These are phyloP conservation scores for Phalacrocorax pelagicus DNA, from an alignment of 2,113 vertebrate genomes.

Conservation along the genomic window DNA sequence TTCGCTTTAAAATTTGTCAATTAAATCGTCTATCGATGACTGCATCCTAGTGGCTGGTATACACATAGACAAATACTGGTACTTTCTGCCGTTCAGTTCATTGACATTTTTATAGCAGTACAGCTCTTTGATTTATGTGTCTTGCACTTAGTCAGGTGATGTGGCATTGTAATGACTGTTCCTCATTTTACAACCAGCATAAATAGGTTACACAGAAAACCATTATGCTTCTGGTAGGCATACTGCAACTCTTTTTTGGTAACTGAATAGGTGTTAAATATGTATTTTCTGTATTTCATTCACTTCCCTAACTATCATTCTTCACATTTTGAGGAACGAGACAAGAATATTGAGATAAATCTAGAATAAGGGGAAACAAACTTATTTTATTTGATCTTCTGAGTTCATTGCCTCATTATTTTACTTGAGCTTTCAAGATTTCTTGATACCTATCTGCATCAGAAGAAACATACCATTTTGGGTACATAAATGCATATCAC, in stretches of 20 bases:
- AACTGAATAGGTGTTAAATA: conserved; percentile 42
- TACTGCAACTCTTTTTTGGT: conserved; percentile 9
- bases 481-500: neutral
- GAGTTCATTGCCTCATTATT: neutral
- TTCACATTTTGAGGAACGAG: conserved; percentile 25
- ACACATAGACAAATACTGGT: neutral
- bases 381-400: neutral
- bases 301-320: neutral
- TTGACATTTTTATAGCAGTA: conserved; percentile 51
- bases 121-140: conserved; percentile 55
- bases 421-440: neutral
- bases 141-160: conserved; percentile 59
- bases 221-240: conserved; percentile 19
- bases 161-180: conserved; percentile 44
- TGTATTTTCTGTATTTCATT: neutral
- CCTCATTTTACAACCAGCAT: conserved; percentile 67
- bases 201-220: conserved; percentile 58
- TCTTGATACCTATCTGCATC: neutral
- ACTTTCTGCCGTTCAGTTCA: conserved; percentile 33
- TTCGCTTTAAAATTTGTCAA: conserved; percentile 2
- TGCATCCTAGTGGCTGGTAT: neutral
- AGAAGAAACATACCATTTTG: neutral
- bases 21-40: neutral
- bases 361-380: neutral
- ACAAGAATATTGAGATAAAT: neutral